A percentile compares a stretch with the other conserved stretches of the same genome.
Evolutionary conservation across 2,888 invertebrate genomes (phyloP).

Genomic region (Ennomos quercinarius): DNA sequence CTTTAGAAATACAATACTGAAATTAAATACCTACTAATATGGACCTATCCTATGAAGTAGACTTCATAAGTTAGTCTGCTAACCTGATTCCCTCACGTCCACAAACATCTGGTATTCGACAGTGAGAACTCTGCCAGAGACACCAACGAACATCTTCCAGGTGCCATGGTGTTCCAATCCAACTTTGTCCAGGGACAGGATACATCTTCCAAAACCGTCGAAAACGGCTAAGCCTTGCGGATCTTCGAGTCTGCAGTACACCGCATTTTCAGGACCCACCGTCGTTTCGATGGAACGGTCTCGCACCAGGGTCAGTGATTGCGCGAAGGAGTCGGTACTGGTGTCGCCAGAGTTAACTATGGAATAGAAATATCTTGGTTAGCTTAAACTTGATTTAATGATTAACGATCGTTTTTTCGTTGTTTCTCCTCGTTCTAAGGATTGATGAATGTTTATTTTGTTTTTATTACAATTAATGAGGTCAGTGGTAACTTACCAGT

Average conservation of each 20-base stretch:
- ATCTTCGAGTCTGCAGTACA: conserved; percentile 64
- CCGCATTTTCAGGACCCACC: conserved; percentile 62
- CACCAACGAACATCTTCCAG: conserved; percentile 61
- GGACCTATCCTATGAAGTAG: too few relatives aligned
- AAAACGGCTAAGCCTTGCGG: conserved; percentile 48
- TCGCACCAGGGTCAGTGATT: conserved; percentile 23
- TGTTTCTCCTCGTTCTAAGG: too few relatives aligned
- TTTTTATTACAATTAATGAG: too few relatives aligned
- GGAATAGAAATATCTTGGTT: too few relatives aligned
- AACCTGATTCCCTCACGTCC: conserved; percentile 54
- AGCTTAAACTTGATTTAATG: too few relatives aligned
- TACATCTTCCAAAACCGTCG: conserved; percentile 67
- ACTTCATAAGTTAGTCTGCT: conserved; percentile 11
- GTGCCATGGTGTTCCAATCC: conserved; percentile 54
- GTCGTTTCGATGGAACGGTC: conserved; percentile 49
- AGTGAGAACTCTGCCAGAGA: conserved; percentile 56
- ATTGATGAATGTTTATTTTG: too few relatives aligned
- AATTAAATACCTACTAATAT: too few relatives aligned
- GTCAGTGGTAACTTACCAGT: too few relatives aligned
- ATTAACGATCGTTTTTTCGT: too few relatives aligned
- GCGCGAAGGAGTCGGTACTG: too few relatives aligned
- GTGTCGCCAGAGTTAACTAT: too few relatives aligned
- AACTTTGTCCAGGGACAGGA: conserved; percentile 55
- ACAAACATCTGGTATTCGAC: conserved; percentile 49
- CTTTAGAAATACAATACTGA: too few relatives aligned